A percentile compares a stretch with the other conserved stretches of the same genome.
phyloP scores from a whole-genome alignment of 1,140 invertebrate species.

The Kradibia gibbosae region DNA sequence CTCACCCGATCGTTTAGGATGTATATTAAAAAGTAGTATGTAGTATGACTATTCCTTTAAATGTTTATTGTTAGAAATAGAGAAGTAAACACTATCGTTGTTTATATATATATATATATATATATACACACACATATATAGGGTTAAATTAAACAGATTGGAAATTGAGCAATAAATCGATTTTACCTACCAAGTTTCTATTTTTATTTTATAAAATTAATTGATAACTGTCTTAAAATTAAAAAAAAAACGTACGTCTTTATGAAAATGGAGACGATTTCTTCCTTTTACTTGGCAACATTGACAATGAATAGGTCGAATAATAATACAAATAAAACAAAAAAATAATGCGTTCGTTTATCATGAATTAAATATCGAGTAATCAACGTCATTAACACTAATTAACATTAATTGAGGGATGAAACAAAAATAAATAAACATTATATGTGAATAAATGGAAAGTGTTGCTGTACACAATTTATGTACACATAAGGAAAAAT shows the following conservation, averaged over 20 bases:
- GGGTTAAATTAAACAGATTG: constrained; percentile 17
- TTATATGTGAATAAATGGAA: constrained; percentile 7
- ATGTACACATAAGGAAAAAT: constrained; percentile 29
- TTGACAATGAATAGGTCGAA: constrained; percentile 18
- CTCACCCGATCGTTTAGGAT: constrained; percentile 22
- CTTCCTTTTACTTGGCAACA: constrained; percentile 39
- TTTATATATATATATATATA: too few relatives aligned
- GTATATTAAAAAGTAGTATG: background rate
- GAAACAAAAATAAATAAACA: background rate
- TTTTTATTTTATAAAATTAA: constrained; percentile 16
- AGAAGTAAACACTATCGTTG: constrained; percentile 29
- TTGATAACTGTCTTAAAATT: background rate
- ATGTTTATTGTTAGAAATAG: constrained; percentile 47
- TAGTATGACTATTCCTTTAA: constrained; percentile 37
- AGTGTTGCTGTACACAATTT: constrained; percentile 26
- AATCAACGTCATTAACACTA: constrained; percentile 43
- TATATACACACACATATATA: too few relatives aligned
- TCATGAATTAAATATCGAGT: constrained; percentile 32
- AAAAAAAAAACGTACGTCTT: background rate
- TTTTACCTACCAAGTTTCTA: constrained; percentile 4
- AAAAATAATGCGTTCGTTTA: constrained; percentile 29
- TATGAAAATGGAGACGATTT: background rate
- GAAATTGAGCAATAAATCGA: constrained; percentile 43
- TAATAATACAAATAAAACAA: constrained; percentile 23
- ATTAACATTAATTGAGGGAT: constrained; percentile 23